Evolutionary conservation across 2,888 invertebrate genomes (phyloP), one percentile per base, ranked within the genome.

Genomic region (Sphinx pinastri): DNA sequence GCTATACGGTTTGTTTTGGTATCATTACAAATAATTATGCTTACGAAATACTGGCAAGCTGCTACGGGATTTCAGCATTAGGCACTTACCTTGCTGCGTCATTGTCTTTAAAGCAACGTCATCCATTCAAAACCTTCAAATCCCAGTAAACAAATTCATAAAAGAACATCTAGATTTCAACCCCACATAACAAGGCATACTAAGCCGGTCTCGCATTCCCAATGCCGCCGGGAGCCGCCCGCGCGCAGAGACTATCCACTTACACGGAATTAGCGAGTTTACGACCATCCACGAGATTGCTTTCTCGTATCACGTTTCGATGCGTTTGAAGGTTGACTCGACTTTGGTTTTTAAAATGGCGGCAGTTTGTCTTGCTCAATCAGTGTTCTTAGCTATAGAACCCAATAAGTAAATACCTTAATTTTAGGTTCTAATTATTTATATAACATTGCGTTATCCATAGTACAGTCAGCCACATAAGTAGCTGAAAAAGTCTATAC

Each of bases 231-330:
- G 58, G 31, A 58, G 58, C 13, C 47, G 6, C 5, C 25, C 13
- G 8, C 63, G 63, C 63, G 13, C 19, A 3, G 63, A 49, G 63
- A 49, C 47, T 63, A 63, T 63, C 63, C 49, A n/a, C 49, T 63
- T 63, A 63, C 63, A 49, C 19, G 19, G 63, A 63, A 63, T 63
- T 63, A 63, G 63, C 63, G 63, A 63, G 19, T 63, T 63, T 63
- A 63, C 49, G 63, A 63, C 47, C 63, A 47, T 63, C 60, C 47
- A 47, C 47, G 16, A 49, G 49, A 63, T 63, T 63, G 63, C 63
- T 19, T 63, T 47, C 16, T 19, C 11, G 63, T 47, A 63, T 63
- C 63, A 63, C 47, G 49, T 63, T 49, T 19, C n/a, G 60, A 11
- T 60, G 19, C 19, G 58, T 31, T 38, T 14, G 14, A 11, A 38